Evolutionary conservation across 2,888 invertebrate species (phyloP).

Genomic region (Folsomia manolachei): DNA sequence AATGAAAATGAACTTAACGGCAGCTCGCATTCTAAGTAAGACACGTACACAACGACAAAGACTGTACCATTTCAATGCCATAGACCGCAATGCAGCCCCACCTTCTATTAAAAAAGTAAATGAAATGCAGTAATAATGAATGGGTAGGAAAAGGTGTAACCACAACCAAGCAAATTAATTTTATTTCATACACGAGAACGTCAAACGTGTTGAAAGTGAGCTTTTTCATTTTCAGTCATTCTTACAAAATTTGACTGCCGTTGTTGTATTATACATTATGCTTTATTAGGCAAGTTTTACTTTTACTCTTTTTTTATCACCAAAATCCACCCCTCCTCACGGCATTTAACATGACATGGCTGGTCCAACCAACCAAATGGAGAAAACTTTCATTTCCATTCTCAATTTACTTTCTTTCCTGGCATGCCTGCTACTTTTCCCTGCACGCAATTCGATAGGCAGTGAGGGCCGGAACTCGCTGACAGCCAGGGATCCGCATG

Average conservation of each 20-base stretch:
- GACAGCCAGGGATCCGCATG: too few species aligned
- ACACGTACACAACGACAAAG: not conserved
- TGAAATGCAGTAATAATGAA: too few species aligned
- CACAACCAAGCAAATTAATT: not conserved
- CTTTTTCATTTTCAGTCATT: too few species aligned
- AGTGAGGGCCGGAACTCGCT: not conserved
- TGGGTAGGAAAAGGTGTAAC: too few species aligned
- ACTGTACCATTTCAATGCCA: not conserved
- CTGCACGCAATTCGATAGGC: not conserved
- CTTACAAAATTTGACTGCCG: not conserved
- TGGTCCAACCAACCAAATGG: too few species aligned
- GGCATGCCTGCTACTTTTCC: not conserved
- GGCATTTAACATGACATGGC: too few species aligned
- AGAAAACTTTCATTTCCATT: not conserved
- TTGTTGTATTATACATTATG: not conserved
- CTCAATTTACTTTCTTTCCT: not conserved
- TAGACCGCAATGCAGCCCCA: not conserved
- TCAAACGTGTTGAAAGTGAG: not conserved
- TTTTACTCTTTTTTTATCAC: not conserved
- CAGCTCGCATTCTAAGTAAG: too few species aligned
- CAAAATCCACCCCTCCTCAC: too few species aligned
- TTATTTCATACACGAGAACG: too few species aligned
- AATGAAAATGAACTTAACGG: too few species aligned
- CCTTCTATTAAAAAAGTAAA: not conserved
- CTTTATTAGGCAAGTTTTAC: too few species aligned